Evolutionary conservation across 2,888 invertebrate genomes (phyloP), one percentile per base, ranked within the genome.

Genomic region (Cylindroiulus punctatus): DNA sequence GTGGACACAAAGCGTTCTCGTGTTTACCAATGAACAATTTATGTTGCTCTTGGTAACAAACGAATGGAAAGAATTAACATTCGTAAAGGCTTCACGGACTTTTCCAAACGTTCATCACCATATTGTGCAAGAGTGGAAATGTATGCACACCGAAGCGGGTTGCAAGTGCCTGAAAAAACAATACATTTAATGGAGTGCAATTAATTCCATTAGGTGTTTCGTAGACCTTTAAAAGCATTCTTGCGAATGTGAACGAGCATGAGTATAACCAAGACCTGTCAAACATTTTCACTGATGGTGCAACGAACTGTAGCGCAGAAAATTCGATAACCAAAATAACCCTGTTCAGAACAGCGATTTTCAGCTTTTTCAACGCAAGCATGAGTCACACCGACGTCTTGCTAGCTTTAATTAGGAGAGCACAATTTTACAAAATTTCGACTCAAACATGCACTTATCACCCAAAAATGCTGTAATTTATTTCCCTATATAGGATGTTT

Each of bases 21-120:
- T 57, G 57, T 57, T 57, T 57, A 57, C 57, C 47, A 57, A 57
- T 22, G 22, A 57, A 57, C 57, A 57, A 57, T 57, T 57, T 19
- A 22, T 22, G 57, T 57, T 57, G 57, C 57, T 57, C 14, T 7
- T 57, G 57, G 57, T 22, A 57, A 57, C 57, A 22, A 57, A 22
- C 57, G 22, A 8, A 7, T 40, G 40, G 57, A 22, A 57, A 22
- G 1, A 22, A 57, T n/a, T n/a, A 57, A 22, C 22, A 17, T 47
- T 47, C 47, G 47, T 17, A 17, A 47, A 17, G 17, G 47, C 47
- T 17, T 14, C 7, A 57, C 57, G 7, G 22, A 57, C 57, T 57
- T 22, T 57, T 22, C 57, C 57, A 5, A 22, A 57, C 57, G 57
- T 57, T 57, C 22, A 22, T 57, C 57, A 7, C 22, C 14, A 22